Percentiles rank a stretch among this genome's conserved stretches.
Conservation (phyloP, 2,113 vertebrate species). For the Aegithalos caudatus region DNA sequence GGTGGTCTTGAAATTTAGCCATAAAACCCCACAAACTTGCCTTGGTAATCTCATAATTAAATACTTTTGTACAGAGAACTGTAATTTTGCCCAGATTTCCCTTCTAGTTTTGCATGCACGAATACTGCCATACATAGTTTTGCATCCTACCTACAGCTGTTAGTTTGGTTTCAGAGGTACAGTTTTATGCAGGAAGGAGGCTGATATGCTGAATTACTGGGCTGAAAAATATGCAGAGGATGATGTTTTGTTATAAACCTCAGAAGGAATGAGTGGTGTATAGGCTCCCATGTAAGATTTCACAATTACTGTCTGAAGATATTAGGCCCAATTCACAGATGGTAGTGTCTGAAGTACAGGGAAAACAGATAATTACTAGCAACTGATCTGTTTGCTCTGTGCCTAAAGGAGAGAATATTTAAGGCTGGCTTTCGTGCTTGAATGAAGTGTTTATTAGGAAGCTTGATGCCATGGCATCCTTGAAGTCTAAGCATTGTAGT, state of each 20-base stretch:
- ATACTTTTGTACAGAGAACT: background rate
- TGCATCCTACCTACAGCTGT: background rate
- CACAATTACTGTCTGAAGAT: background rate
- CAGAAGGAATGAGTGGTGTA: background rate
- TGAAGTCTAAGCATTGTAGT: background rate
- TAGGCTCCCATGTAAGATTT: background rate
- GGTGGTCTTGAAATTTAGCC: background rate
- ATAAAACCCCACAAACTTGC: background rate
- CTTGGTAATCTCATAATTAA: background rate
- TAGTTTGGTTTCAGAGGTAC: background rate
- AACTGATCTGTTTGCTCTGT: background rate
- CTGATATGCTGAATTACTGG: background rate
- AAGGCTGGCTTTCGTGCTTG: background rate
- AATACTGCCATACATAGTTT: background rate
- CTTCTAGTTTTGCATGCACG: rapidly evolving
- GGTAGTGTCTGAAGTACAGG: background rate
- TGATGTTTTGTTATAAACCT: background rate
- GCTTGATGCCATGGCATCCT: background rate
- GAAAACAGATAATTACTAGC: background rate
- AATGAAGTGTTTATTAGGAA: background rate
- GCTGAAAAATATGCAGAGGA: background rate
- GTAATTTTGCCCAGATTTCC: background rate
- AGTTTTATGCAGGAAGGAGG: background rate
- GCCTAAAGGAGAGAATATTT: background rate
- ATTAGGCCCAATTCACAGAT: background rate